Evolutionary conservation across 2,797 vertebrate genomes (phyloP).

Genomic region (Phoebastria nigripes): DNA sequence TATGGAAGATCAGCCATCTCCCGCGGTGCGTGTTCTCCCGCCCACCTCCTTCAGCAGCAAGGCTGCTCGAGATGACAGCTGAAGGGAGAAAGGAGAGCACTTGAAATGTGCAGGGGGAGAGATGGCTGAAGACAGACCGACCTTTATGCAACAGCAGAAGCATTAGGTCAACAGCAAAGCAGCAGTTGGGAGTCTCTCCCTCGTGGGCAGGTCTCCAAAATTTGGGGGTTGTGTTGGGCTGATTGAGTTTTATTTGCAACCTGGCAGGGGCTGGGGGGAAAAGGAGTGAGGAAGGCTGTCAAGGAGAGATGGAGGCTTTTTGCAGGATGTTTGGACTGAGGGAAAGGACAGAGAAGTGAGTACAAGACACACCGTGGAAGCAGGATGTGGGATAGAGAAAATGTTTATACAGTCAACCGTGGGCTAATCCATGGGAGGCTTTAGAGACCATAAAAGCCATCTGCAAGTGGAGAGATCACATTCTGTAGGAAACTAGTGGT

Average conservation of each 20-base stretch:
- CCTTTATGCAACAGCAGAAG: neutral
- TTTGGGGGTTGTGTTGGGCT: neutral
- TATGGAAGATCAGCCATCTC: slow-evolving; percentile 23
- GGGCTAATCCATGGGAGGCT: slow-evolving; percentile 30
- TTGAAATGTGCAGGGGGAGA: neutral
- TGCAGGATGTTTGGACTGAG: slow-evolving; percentile 53
- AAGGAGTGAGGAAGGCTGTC: neutral
- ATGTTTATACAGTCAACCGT: slow-evolving; percentile 13
- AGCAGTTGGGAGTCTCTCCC: neutral
- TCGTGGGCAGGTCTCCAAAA: neutral
- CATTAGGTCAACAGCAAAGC: neutral
- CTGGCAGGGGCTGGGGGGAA: neutral
- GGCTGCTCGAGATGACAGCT: slow-evolving; percentile 48
- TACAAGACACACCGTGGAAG: neutral
- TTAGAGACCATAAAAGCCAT: slow-evolving; percentile 24
- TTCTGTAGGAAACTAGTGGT: neutral
- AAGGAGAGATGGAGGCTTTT: neutral
- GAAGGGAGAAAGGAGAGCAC: neutral
- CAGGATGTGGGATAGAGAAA: slow-evolving; percentile 53
- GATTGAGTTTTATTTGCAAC: neutral
- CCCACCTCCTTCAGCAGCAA: slow-evolving; percentile 53
- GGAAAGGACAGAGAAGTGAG: neutral
- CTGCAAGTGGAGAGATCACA: slow-evolving; percentile 6
- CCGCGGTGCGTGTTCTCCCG: neutral
- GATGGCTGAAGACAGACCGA: neutral